A percentile compares a stretch with the other conserved stretches of the same genome.
Evolutionary conservation across 2,797 vertebrate genomes (phyloP).

Genomic region (Protonibea diacanthus): DNA sequence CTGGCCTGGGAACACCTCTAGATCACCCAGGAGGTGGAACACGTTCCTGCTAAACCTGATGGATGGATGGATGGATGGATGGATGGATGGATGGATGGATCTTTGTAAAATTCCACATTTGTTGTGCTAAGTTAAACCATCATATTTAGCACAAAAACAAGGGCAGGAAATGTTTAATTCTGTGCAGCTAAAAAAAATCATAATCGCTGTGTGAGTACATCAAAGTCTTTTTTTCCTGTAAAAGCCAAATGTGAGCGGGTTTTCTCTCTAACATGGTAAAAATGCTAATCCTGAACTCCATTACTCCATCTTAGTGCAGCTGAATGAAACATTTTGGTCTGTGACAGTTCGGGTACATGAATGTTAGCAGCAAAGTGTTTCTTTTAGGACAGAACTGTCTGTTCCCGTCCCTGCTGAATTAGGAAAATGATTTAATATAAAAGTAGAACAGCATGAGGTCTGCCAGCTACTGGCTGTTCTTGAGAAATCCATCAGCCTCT

Average conservation of each 20-base stretch:
- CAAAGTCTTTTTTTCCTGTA: background rate
- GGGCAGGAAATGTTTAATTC: background rate
- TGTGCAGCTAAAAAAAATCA: background rate
- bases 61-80: no score
- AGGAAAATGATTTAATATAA: slow-evolving; percentile 32
- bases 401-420: slow-evolving; percentile 26
- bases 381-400: slow-evolving; percentile 23
- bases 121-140: no score
- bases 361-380: slow-evolving; percentile 5
- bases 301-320: no score
- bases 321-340: background rate
- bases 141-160: background rate
- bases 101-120: no score
- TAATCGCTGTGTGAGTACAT: background rate
- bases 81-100: no score
- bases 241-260: background rate
- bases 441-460: slow-evolving; percentile 35
- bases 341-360: background rate
- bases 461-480: slow-evolving; percentile 36
- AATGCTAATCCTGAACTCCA: background rate
- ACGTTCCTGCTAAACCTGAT: no score
- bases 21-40: no score
- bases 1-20: no score
- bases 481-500: slow-evolving; percentile 37
- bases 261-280: background rate